Evolutionary conservation across 2,113 vertebrate genomes (phyloP).

Genomic region (Cyanistes caeruleus): DNA sequence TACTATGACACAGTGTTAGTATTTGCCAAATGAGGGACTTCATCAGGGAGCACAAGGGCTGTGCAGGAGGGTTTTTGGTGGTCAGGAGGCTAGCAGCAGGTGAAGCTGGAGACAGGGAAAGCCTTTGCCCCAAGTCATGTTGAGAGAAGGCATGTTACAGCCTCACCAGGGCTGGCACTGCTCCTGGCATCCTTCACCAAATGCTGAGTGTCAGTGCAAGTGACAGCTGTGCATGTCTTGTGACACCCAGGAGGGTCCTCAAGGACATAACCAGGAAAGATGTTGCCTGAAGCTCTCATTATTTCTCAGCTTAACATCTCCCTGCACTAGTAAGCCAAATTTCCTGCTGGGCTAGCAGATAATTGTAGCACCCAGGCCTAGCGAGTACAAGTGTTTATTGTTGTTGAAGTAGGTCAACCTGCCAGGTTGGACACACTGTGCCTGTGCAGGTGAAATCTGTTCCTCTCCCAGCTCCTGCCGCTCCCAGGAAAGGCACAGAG

Average conservation of each 20-base stretch:
- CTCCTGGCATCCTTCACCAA: not conserved
- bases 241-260: not conserved
- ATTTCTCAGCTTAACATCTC: not conserved
- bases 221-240: rapidly evolving
- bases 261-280: not conserved
- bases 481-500: not conserved
- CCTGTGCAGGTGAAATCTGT: not conserved
- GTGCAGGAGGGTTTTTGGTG: not conserved
- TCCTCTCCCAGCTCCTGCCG: not conserved
- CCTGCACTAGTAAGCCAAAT: not conserved
- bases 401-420: not conserved
- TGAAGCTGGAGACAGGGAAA: not conserved
- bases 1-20: not conserved
- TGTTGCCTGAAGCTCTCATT: not conserved
- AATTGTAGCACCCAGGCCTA: not conserved
- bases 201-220: not conserved
- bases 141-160: not conserved
- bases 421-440: not conserved
- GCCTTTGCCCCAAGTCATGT: not conserved
- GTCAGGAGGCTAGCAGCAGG: not conserved
- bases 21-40: not conserved
- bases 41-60: not conserved
- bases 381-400: rapidly evolving
- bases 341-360: not conserved
- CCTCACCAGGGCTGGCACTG: rapidly evolving